Percentiles rank a stretch among this genome's conserved stretches.
phyloP scores from a whole-genome alignment of 2,113 vertebrate genomes.

The Rhabdornis inornatus region DNA sequence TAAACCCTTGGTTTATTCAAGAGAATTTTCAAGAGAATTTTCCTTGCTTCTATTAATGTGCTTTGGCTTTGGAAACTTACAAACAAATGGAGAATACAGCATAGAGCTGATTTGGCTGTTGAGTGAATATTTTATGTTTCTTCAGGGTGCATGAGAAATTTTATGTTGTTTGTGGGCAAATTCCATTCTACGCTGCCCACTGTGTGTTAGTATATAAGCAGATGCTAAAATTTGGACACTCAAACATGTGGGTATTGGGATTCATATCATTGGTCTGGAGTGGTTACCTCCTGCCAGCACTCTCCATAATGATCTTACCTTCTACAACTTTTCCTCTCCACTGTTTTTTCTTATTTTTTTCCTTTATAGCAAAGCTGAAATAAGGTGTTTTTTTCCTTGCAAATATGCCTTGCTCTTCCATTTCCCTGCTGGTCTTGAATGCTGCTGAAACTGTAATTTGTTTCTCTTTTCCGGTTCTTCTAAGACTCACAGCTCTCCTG shows the following conservation, averaged over 20 bases:
- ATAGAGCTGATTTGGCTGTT: background rate
- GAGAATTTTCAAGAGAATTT: background rate
- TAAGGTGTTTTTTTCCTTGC: background rate
- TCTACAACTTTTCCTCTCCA: background rate
- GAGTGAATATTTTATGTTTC: background rate
- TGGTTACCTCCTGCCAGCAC: background rate
- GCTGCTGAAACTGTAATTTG: background rate
- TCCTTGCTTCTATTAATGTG: background rate
- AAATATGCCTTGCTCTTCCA: background rate
- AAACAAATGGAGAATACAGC: background rate
- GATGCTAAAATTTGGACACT: background rate
- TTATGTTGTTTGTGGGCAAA: background rate
- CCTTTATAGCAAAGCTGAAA: background rate
- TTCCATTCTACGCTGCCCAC: background rate
- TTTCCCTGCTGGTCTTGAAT: background rate
- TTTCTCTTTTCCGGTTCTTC: background rate
- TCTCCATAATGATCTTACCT: background rate
- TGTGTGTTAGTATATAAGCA: background rate
- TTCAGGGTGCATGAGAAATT: background rate
- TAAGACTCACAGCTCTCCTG: background rate
- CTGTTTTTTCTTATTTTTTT: background rate
- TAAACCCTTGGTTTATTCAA: constrained; percentile 3
- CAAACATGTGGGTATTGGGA: accelerated
- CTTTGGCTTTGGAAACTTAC: background rate
- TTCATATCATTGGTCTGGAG: accelerated